Conservation (phyloP, 2,888 invertebrate genomes). For the Isotomurus palustris region DNA sequence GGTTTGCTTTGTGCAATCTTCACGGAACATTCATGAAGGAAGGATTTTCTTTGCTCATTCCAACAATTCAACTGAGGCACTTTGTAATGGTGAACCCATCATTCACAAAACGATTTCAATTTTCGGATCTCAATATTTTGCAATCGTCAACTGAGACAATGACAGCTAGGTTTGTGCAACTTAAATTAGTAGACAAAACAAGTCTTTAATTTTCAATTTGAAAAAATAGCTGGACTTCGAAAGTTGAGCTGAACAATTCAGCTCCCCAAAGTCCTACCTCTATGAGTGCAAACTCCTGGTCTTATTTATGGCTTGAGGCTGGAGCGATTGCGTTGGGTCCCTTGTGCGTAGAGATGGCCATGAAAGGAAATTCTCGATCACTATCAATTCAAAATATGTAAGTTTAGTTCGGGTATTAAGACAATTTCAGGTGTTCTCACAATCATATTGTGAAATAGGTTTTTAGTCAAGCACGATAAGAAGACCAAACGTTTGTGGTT, state of each 20-base stretch:
- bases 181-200: background rate
- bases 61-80: constrained; percentile 65
- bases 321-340: constrained; percentile 87
- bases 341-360: constrained; percentile 80
- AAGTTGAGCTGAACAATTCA: constrained; percentile 36
- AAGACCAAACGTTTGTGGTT: constrained; percentile 87
- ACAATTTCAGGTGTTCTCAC: background rate
- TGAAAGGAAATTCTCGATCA: constrained; percentile 63
- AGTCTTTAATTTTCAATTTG: background rate
- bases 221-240: constrained; percentile 39
- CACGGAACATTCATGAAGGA: constrained; percentile 86
- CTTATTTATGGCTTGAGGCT: constrained; percentile 75
- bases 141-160: constrained; percentile 46
- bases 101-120: constrained; percentile 45
- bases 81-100: constrained; percentile 54
- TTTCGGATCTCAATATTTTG: constrained; percentile 44
- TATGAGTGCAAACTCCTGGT: constrained; percentile 56
- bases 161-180: constrained; percentile 35
- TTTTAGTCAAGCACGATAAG: constrained; percentile 76
- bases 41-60: constrained; percentile 80
- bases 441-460: constrained; percentile 49
- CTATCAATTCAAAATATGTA: constrained; percentile 63
- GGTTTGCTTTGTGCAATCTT: constrained; percentile 87
- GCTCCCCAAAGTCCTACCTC: constrained; percentile 43
- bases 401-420: constrained; percentile 26